phyloP scores from a whole-genome alignment of 35 echinoderm and acorn worm species.

The Patiria miniata region DNA sequence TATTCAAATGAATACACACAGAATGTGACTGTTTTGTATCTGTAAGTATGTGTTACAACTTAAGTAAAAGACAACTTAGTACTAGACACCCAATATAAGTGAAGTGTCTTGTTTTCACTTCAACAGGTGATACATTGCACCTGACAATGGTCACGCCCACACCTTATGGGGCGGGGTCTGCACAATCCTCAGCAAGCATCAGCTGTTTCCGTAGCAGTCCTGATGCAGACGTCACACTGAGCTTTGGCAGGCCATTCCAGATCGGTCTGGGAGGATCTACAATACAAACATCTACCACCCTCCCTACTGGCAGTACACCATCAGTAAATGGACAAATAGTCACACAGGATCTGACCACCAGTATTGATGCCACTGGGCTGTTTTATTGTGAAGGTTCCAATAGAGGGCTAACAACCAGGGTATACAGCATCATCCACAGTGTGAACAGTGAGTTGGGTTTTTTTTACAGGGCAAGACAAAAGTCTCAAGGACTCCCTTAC shows the following conservation, averaged over 20 bases:
- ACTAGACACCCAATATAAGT: no score
- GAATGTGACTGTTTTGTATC: no score
- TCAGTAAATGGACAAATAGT: no score
- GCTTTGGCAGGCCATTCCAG: constrained; percentile 8
- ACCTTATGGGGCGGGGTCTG: constrained; percentile 1
- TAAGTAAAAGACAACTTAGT: no score
- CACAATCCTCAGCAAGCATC: background rate
- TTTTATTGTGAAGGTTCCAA: constrained; percentile 36
- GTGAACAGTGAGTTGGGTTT: background rate
- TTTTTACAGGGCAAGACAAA: no score
- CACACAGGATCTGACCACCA: background rate
- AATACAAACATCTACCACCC: background rate
- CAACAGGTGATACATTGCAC: background rate
- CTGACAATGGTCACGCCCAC: constrained; percentile 21
- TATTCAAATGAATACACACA: no score
- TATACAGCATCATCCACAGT: background rate
- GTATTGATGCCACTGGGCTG: constrained; percentile 10
- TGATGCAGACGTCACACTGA: background rate
- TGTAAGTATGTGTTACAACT: background rate
- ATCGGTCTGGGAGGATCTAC: background rate
- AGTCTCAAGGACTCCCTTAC: no score
- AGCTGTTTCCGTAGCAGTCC: constrained; percentile 27
- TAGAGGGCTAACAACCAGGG: constrained; percentile 17
- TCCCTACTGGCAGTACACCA: background rate
- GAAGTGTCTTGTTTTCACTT: background rate